Conservation (phyloP, 2,113 vertebrate species). For the Apeltes quadracus region DNA sequence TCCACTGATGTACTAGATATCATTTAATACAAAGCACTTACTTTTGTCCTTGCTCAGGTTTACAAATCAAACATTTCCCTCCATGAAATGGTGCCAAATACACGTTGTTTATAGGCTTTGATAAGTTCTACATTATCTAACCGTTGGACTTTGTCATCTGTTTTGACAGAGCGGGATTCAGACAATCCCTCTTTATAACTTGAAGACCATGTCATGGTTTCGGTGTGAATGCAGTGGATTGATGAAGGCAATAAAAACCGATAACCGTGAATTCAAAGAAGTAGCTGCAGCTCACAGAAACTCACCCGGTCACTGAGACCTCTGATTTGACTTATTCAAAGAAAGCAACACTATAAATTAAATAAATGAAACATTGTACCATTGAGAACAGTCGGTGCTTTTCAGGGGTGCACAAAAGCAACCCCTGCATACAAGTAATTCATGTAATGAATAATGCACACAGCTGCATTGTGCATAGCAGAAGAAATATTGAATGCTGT, state of each 20-base stretch:
- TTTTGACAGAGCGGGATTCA: not conserved
- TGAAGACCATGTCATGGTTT: not conserved
- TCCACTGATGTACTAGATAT: no score
- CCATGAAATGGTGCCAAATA: no score
- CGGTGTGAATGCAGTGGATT: not conserved
- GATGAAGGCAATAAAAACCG: slow-evolving; percentile 14
- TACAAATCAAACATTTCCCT: no score
- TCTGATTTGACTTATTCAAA: no score
- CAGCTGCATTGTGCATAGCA: not conserved
- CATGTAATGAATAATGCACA: not conserved
- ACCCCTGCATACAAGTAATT: not conserved
- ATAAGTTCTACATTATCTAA: not conserved
- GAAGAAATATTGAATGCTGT: not conserved
- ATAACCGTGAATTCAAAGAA: not conserved
- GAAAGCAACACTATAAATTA: no score
- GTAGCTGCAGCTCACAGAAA: not conserved
- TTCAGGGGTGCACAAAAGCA: not conserved
- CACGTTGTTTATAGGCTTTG: no score
- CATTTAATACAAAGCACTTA: no score
- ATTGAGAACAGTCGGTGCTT: not conserved
- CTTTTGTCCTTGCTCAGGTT: no score
- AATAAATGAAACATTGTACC: not conserved
- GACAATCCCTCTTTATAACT: not conserved
- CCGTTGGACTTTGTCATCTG: not conserved
- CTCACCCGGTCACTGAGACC: no score